Conservation (phyloP, 2,888 invertebrate species). For the Ophioninae sp. region DNA sequence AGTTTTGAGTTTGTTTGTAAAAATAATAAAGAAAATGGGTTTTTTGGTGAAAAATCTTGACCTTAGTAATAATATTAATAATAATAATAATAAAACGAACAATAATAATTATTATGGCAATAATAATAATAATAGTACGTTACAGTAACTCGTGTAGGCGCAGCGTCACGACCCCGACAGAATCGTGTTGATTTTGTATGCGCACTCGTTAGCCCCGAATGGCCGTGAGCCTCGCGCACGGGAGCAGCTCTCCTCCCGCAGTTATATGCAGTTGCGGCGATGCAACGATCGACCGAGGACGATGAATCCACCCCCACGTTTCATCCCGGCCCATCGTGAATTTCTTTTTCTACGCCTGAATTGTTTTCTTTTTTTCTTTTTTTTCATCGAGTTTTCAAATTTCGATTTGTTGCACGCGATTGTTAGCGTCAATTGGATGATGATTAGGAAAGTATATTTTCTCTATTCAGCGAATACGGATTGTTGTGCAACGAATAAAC, state of each 20-base stretch:
- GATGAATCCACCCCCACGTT: constrained; percentile 31
- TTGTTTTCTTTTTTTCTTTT: not conserved
- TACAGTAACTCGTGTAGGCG: constrained; percentile 64
- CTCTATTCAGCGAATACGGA: no score
- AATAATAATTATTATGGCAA: constrained; percentile 10
- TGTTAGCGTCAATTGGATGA: no score
- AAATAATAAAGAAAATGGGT: no score
- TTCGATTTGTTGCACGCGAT: no score
- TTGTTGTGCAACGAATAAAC: no score
- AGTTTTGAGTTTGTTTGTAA: no score
- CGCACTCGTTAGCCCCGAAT: constrained; percentile 70
- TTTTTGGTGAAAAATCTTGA: no score
- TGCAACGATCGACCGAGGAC: constrained; percentile 21
- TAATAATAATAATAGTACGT: constrained; percentile 1
- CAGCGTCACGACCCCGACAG: constrained; percentile 66
- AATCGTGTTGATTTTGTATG: constrained; percentile 69
- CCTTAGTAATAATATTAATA: not conserved
- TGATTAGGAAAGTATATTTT: no score
- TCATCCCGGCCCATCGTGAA: not conserved
- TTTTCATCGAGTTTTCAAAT: no score
- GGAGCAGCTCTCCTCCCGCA: constrained; percentile 28
- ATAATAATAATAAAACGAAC: not conserved
- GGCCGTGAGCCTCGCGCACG: constrained; percentile 63
- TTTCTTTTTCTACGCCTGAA: not conserved
- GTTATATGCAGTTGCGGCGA: constrained; percentile 17